Evolutionary conservation across 2,888 invertebrate species (phyloP).

Genomic region (Spialia ferax): DNA sequence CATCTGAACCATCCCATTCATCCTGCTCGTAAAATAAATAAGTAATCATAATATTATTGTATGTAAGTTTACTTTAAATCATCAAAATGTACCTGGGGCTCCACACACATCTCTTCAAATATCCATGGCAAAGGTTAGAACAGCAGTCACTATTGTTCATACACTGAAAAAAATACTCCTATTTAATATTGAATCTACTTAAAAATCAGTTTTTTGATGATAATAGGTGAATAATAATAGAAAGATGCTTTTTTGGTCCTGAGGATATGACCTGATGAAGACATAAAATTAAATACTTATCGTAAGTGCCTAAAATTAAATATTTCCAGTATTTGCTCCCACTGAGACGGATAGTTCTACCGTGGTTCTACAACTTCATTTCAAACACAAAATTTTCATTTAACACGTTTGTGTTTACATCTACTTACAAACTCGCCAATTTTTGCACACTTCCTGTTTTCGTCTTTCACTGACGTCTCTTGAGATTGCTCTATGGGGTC

Average conservation of each 20-base stretch:
- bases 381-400: too few relatives aligned
- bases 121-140: conserved; percentile 49
- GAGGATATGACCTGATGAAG: too few relatives aligned
- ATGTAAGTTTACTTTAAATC: not conserved
- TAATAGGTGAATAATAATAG: too few relatives aligned
- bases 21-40: conserved; percentile 86
- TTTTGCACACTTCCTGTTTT: conserved; percentile 55
- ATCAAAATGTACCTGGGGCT: conserved; percentile 46
- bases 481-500: conserved; percentile 43
- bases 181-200: not conserved
- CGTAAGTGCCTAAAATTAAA: too few relatives aligned
- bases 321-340: too few relatives aligned
- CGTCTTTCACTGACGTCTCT: conserved; percentile 11
- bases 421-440: conserved; percentile 60
- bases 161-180: conserved; percentile 42
- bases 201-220: too few relatives aligned
- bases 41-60: conserved; percentile 48
- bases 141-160: conserved; percentile 51
- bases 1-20: conserved; percentile 91
- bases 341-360: too few relatives aligned
- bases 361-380: too few relatives aligned
- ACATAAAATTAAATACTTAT: too few relatives aligned
- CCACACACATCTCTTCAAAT: conserved; percentile 45
- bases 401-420: not conserved
- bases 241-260: too few relatives aligned